phyloP scores from a whole-genome alignment of 2,113 vertebrate species.

The Hymenochirus boettgeri region DNA sequence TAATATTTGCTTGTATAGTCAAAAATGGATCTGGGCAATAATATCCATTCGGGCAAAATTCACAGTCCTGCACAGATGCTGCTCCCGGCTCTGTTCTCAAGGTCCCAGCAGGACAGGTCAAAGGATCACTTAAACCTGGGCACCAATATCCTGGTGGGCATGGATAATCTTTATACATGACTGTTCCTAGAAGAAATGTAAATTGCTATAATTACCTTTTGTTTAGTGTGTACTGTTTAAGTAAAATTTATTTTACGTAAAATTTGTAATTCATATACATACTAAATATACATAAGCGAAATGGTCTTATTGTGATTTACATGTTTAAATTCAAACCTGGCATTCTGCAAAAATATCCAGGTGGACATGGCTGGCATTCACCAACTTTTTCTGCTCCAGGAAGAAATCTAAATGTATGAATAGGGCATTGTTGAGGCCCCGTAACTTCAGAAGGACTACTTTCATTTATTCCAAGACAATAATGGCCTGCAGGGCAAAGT shows the following conservation, averaged over 20 bases:
- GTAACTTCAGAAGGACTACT: slow-evolving; percentile 45
- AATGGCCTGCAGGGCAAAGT: slow-evolving; percentile 72
- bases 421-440: slow-evolving; percentile 70
- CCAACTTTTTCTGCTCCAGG: slow-evolving; percentile 65
- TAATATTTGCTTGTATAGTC: slow-evolving; percentile 65
- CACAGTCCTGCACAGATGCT: slow-evolving; percentile 65
- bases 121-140: slow-evolving; percentile 64
- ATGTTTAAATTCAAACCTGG: slow-evolving; percentile 57
- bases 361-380: slow-evolving; percentile 73
- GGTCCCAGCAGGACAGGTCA: slow-evolving; percentile 79
- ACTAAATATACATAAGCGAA: too few species aligned
- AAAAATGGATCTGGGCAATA: slow-evolving; percentile 70
- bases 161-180: slow-evolving; percentile 58
- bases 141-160: slow-evolving; percentile 88
- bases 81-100: slow-evolving; percentile 70
- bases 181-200: slow-evolving; percentile 68
- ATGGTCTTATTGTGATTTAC: too few species aligned
- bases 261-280: too few species aligned
- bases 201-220: too few species aligned
- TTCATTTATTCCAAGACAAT: slow-evolving; percentile 67
- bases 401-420: slow-evolving; percentile 63
- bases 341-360: slow-evolving; percentile 70
- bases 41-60: slow-evolving; percentile 69
- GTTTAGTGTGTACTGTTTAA: too few species aligned
- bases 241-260: too few species aligned